phyloP scores from a whole-genome alignment of 2,113 vertebrate species.

The Crotophaga sulcirostris region DNA sequence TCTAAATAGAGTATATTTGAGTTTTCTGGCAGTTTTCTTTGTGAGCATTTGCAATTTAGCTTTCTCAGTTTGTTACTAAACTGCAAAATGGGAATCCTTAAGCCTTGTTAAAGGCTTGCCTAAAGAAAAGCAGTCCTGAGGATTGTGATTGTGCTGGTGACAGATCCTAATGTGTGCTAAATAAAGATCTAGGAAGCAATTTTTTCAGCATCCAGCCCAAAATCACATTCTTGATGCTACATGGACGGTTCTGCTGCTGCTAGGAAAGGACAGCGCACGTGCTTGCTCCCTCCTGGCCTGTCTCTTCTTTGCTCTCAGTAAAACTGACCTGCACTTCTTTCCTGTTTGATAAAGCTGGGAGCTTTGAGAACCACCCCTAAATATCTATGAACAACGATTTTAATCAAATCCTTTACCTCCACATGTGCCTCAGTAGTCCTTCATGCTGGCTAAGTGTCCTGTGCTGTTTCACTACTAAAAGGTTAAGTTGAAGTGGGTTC shows the following conservation, averaged over 20 bases:
- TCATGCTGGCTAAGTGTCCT: neutral
- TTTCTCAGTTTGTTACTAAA: neutral
- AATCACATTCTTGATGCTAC: neutral
- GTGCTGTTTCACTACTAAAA: neutral
- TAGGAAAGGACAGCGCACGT: neutral
- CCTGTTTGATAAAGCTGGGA: neutral
- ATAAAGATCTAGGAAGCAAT: neutral
- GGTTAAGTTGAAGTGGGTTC: neutral
- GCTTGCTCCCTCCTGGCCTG: neutral
- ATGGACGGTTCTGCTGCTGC: neutral
- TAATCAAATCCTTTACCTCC: neutral
- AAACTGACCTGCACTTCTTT: neutral
- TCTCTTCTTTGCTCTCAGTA: neutral
- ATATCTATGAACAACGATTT: neutral
- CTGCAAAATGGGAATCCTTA: neutral
- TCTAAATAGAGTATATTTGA: neutral
- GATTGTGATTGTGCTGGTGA: neutral
- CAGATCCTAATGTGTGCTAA: neutral
- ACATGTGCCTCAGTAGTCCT: accelerated
- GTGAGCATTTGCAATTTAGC: neutral
- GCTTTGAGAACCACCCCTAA: neutral
- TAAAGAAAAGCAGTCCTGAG: neutral
- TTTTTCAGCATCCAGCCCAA: neutral
- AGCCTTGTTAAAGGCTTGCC: neutral
- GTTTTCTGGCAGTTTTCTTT: neutral